These are phyloP conservation scores for Xiphias gladius DNA, from an alignment of 2,113 vertebrate genomes.

Conservation along the genomic window DNA sequence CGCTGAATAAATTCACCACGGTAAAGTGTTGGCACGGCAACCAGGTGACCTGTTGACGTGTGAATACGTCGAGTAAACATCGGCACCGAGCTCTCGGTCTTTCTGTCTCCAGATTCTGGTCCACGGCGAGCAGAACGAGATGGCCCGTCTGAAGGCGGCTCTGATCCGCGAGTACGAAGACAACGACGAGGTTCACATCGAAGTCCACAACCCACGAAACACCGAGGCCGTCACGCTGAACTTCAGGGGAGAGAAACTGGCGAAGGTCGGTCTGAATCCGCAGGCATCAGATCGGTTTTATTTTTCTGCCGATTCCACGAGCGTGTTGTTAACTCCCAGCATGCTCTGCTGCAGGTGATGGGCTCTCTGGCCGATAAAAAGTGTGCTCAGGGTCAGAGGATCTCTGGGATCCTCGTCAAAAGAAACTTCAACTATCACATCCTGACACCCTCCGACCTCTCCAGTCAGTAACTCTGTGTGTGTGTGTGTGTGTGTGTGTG, in stretches of 20 bases:
- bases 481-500: constrained; percentile 17
- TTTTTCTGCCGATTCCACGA: too few relatives aligned
- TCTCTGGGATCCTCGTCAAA: constrained; percentile 97
- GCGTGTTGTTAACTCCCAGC: constrained; percentile 40
- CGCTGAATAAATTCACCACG: too few relatives aligned
- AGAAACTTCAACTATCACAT: constrained; percentile 99
- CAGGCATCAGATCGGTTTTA: too few relatives aligned
- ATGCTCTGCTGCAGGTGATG: constrained; percentile 90
- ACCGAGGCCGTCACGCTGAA: constrained; percentile 97
- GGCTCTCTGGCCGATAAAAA: constrained; percentile 95
- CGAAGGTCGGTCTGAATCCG: constrained; percentile 86
- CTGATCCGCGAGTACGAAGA: constrained; percentile 97
- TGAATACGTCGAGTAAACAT: too few relatives aligned
- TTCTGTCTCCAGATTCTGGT: constrained; percentile 90
- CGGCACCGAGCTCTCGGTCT: too few relatives aligned
- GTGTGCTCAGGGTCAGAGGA: constrained; percentile 92
- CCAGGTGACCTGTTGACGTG: too few relatives aligned
- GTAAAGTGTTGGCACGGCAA: too few relatives aligned
- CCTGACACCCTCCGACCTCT: constrained; percentile 94
- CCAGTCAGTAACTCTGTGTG: constrained; percentile 86
- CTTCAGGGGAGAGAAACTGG: constrained; percentile 98
- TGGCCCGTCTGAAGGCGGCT: constrained; percentile 97
- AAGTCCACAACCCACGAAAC: constrained; percentile 97
- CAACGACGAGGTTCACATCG: constrained; percentile 96
- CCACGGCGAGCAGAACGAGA: constrained; percentile 98